A percentile compares a stretch with the other conserved stretches of the same genome.
Evolutionary conservation across 2,888 invertebrate species (phyloP).

Genomic region (Phytoseiulus persimilis): DNA sequence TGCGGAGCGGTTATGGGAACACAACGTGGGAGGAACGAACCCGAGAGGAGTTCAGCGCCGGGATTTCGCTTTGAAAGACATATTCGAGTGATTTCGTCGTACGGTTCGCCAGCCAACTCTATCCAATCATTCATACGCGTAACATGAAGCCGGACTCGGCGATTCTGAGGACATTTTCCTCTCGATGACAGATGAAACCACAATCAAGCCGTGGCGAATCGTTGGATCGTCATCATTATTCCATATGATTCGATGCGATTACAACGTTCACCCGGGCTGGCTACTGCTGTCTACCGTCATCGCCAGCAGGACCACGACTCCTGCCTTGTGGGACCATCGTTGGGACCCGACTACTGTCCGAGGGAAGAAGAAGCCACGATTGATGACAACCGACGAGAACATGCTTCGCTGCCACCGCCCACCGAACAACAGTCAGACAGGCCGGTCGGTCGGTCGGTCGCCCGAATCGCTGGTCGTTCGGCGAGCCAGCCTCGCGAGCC

Average conservation of each 20-base stretch:
- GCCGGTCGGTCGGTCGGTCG: neutral
- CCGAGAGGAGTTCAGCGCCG: neutral
- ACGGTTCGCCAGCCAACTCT: neutral
- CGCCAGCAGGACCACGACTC: neutral
- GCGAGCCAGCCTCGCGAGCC: neutral
- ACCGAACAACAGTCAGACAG: neutral
- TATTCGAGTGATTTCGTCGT: neutral
- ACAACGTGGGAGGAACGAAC: neutral
- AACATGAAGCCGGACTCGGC: neutral
- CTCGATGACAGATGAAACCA: neutral
- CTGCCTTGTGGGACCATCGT: neutral
- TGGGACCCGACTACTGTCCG: neutral
- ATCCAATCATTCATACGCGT: neutral
- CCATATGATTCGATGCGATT: neutral
- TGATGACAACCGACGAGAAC: constrained; percentile 5
- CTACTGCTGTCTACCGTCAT: no score
- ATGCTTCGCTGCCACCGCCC: neutral
- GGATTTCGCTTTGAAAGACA: neutral
- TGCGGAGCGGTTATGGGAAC: neutral
- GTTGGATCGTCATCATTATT: neutral
- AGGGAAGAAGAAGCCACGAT: neutral
- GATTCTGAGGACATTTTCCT: neutral
- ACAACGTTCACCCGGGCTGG: neutral
- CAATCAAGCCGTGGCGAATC: neutral
- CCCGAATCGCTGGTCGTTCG: no score